Conservation (phyloP, 2,113 vertebrate species). For the Cavia porcellus region DNA sequence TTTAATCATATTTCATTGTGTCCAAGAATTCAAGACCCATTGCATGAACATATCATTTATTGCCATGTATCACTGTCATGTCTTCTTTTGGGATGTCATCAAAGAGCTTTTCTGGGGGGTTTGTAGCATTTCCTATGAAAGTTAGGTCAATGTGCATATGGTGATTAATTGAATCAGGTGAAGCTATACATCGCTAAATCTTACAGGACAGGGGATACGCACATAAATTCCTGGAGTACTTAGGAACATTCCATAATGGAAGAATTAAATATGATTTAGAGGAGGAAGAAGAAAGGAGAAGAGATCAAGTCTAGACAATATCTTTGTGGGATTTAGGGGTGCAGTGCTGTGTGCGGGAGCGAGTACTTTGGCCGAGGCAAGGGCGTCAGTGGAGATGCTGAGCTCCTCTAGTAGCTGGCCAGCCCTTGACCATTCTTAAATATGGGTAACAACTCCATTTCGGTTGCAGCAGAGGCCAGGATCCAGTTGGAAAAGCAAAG, state of each 20-base stretch:
- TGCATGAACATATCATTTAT: neutral
- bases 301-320: neutral
- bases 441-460: neutral
- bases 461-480: neutral
- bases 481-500: neutral
- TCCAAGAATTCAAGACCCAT: neutral
- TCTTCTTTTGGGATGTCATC: neutral
- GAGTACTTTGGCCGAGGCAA: neutral
- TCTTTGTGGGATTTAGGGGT: neutral
- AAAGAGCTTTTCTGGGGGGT: neutral
- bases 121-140: neutral
- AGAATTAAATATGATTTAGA: constrained; percentile 6
- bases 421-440: neutral
- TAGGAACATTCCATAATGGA: neutral
- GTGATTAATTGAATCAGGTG: neutral
- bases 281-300: neutral
- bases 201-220: neutral
- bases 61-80: neutral
- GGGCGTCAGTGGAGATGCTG: neutral
- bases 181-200: neutral
- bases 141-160: neutral
- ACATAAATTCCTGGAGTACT: neutral
- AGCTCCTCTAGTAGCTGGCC: neutral
- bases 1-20: neutral
- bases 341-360: neutral